Percentiles rank a stretch among this genome's conserved stretches.
Evolutionary conservation across 2,797 vertebrate species (phyloP).

Genomic region (Masticophis lateralis): DNA sequence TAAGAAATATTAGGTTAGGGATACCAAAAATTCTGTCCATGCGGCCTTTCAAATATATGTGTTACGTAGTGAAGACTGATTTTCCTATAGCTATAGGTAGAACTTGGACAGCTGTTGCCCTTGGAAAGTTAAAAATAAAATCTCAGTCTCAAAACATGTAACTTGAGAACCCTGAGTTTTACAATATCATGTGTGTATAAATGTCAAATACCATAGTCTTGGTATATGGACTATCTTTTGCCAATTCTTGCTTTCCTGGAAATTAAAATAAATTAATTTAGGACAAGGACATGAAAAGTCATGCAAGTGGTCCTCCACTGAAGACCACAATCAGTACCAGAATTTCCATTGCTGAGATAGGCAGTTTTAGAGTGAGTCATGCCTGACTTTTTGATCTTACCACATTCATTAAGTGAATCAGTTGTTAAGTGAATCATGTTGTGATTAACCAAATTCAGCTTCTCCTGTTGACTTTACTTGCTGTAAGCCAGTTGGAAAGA

Average conservation of each 20-base stretch:
- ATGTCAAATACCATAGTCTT: not conserved
- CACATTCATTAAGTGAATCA: not conserved
- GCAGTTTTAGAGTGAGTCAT: not conserved
- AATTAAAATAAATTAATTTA: constrained; percentile 3
- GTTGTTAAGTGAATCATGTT: not conserved
- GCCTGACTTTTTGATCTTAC: not conserved
- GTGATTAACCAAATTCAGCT: not conserved
- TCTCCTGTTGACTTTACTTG: not conserved
- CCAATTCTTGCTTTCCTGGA: not conserved
- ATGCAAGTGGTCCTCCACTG: not conserved
- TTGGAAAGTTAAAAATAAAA: constrained; percentile 26
- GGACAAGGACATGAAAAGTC: not conserved
- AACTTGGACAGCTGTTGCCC: constrained; percentile 6
- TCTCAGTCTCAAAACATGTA: constrained; percentile 25
- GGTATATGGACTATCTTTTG: not conserved
- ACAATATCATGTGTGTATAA: not conserved
- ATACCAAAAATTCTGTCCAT: not conserved
- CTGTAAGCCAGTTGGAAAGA: not conserved
- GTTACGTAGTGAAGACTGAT: not conserved
- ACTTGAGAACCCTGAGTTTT: constrained; percentile 12
- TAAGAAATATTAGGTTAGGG: not conserved
- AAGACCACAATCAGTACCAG: not conserved
- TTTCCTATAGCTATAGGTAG: constrained; percentile 9
- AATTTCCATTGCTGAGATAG: not conserved
- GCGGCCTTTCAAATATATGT: not conserved